Evolutionary conservation across 2,113 vertebrate genomes (phyloP).

Genomic region (Seriola aureovittata): DNA sequence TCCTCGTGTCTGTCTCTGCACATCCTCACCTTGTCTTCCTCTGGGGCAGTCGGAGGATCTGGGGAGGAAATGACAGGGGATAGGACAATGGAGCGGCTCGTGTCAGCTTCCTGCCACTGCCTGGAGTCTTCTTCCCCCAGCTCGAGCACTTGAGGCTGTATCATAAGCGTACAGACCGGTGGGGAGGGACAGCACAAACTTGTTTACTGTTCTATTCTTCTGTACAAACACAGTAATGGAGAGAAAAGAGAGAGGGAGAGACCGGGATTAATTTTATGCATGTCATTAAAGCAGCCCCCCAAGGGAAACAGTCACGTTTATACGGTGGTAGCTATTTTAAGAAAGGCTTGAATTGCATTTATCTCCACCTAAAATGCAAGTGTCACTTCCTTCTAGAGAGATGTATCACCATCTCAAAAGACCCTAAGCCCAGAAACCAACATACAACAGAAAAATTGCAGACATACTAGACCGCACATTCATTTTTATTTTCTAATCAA

Average conservation of each 20-base stretch:
- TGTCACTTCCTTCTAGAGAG: conserved; percentile 67
- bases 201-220: conserved; percentile 71
- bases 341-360: conserved; percentile 72
- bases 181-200: conserved; percentile 55
- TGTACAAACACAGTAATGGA: conserved; percentile 69
- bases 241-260: conserved; percentile 52
- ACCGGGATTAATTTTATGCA: conserved; percentile 75
- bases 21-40: conserved; percentile 81
- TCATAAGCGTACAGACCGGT: conserved; percentile 59
- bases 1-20: conserved; percentile 69
- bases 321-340: conserved; percentile 76
- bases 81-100: conserved; percentile 71
- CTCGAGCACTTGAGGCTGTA: conserved; percentile 60
- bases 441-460: conserved; percentile 53
- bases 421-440: conserved; percentile 57
- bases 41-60: conserved; percentile 64
- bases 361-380: conserved; percentile 61
- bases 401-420: conserved; percentile 70
- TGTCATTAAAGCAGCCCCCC: conserved; percentile 81
- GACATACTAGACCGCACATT: conserved; percentile 70
- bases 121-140: conserved; percentile 63
- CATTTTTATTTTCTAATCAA: conserved; percentile 82
- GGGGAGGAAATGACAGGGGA: conserved; percentile 76
- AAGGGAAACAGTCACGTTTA: conserved; percentile 73
- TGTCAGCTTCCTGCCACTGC: conserved; percentile 80